Evolutionary conservation across 2,797 vertebrate species (phyloP), one percentile per base, ranked within the genome.

Genomic region (Dermochelys coriacea): DNA sequence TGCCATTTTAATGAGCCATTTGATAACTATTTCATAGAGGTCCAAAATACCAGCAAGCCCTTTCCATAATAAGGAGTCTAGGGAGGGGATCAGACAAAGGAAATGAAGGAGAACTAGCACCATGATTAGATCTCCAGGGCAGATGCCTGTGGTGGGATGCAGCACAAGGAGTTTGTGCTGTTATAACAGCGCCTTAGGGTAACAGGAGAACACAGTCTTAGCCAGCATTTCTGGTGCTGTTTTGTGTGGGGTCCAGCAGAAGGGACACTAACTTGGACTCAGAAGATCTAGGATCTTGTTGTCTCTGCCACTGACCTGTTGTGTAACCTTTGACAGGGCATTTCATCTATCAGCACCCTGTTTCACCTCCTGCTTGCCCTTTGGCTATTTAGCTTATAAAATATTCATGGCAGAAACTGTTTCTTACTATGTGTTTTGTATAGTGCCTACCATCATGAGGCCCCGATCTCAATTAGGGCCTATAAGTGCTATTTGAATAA

Each of bases 1-100:
- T 55, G 89, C 8, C 64, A 91, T 93, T 96, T 94, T 97, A 96
- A 97, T 89, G 85, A 96, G 85, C 74, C 31, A 87, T 90, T 21
- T 78, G 80, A 86, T 55, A 95, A 31, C 50, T 93, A 93, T 84
- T 96, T 71, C 75, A 84, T 84, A 75, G 85, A 29, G 71, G 87
- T 93, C 82, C 87, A 93, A 77, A 92, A 97, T 88, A 68, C 41
- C 59, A 52, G 78, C 54, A 96, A 52, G 15, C 29, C n/a, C 86
- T 81, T 0, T 0, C 37, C 2, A 0, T 49, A 45, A 15, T 52
- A 82, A 18, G 15, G 61, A 83, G 27, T 84, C 47, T 15, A 74
- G 79, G 49, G 54, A 14, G 1, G 9, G 27, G 29, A 3, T 12
- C 51, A 9, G 41, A n/a, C 21, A 75, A 37, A 49, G 50, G 55